These are phyloP conservation scores for Drosophila pallidifrons DNA, from an alignment of 1,140 invertebrate genomes.

Conservation along the genomic window DNA sequence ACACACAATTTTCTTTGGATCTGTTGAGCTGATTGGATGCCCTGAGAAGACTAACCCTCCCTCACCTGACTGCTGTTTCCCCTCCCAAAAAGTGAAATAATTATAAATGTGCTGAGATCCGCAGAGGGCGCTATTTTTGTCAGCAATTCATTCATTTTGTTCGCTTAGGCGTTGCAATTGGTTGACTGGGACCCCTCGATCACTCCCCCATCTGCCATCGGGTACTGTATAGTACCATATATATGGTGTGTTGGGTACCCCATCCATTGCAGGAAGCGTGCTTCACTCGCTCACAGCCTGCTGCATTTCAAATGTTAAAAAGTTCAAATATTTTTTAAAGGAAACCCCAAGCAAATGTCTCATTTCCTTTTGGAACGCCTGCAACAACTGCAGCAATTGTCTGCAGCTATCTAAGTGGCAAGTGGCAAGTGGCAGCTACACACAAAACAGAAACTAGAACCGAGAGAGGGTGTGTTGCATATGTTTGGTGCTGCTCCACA, in stretches of 20 bases:
- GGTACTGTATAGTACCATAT: too few species aligned
- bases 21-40: not conserved
- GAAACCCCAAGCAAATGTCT: slow-evolving; percentile 73
- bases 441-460: not conserved
- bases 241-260: not conserved
- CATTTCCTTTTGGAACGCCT: slow-evolving; percentile 64
- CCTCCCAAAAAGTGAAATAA: slow-evolving; percentile 30
- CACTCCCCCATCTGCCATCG: slow-evolving; percentile 9
- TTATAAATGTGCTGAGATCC: slow-evolving; percentile 41
- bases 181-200: slow-evolving; percentile 30
- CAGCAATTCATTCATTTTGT: slow-evolving; percentile 72
- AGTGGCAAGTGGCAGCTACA: not conserved
- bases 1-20: not conserved
- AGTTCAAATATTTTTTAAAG: slow-evolving; percentile 73
- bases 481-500: slow-evolving; percentile 50
- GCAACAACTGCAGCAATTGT: slow-evolving; percentile 69
- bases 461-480: slow-evolving; percentile 25
- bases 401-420: slow-evolving; percentile 41
- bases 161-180: slow-evolving; percentile 51
- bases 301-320: slow-evolving; percentile 82
- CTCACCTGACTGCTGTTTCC: slow-evolving; percentile 8
- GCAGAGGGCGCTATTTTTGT: slow-evolving; percentile 72
- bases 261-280: slow-evolving; percentile 56
- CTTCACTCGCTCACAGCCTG: slow-evolving; percentile 52
- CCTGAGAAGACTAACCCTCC: not conserved